A percentile compares a stretch with the other conserved stretches of the same genome.
Evolutionary conservation across 1,140 invertebrate genomes (phyloP).

Genomic region (Mactra quadrangularis): DNA sequence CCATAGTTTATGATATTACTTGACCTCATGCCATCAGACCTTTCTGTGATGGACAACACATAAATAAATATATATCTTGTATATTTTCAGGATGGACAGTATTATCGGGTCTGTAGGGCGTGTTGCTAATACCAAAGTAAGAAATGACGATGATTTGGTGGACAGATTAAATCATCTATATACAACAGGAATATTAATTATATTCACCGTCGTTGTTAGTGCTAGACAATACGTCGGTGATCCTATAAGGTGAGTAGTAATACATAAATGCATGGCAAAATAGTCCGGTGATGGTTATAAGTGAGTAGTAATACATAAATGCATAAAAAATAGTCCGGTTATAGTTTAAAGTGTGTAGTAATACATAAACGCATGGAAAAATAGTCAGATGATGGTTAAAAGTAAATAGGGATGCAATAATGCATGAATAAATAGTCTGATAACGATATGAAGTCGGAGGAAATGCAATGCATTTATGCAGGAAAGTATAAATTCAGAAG

Average conservation of each 20-base stretch:
- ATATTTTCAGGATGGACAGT: conserved; percentile 81
- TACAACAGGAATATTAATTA: conserved; percentile 85
- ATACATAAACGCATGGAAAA: too few species aligned
- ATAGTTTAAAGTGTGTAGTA: conserved; percentile 82
- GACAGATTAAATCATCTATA: conserved; percentile 86
- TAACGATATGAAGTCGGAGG: too few species aligned
- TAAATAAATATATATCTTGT: conserved; percentile 8
- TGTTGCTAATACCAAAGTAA: conserved; percentile 82
- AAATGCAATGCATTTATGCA: too few species aligned
- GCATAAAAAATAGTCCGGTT: conserved; percentile 85
- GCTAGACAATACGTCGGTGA: conserved; percentile 85
- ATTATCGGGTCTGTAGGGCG: conserved; percentile 82
- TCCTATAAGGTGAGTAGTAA: conserved; percentile 82
- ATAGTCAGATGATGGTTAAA: too few species aligned
- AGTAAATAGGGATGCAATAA: too few species aligned
- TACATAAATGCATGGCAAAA: too few species aligned
- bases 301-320: too few species aligned
- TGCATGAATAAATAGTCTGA: conserved; percentile 85
- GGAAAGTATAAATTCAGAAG: conserved; percentile 81
- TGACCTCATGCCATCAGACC: too few species aligned
- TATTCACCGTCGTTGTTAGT: conserved; percentile 85
- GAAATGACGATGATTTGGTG: conserved; percentile 86
- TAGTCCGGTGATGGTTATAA: too few species aligned
- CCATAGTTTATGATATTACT: too few species aligned
- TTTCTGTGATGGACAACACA: too few species aligned